Conservation (phyloP, 2,797 vertebrate genomes). For the Hybognathus amarus region DNA sequence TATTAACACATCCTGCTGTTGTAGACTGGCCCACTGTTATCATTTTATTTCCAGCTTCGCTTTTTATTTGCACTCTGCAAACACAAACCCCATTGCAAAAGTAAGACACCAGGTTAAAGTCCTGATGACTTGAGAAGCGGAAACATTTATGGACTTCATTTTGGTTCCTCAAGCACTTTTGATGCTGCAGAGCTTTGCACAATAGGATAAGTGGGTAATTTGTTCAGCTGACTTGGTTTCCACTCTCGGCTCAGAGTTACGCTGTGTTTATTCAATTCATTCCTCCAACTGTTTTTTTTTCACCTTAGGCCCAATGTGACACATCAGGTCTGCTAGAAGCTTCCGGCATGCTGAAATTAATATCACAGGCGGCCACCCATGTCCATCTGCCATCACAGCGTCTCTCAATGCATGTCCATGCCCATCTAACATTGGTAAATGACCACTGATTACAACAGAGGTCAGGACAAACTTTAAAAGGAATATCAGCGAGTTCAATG, state of each 20-base stretch:
- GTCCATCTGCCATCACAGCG: slow-evolving; percentile 47
- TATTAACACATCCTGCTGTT: slow-evolving; percentile 11
- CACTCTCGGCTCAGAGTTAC: slow-evolving; percentile 34
- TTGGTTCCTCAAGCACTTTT: slow-evolving; percentile 45
- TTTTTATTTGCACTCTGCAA: slow-evolving; percentile 23
- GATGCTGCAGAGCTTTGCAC: slow-evolving; percentile 51
- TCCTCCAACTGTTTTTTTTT: slow-evolving; percentile 51
- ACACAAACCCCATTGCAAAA: slow-evolving; percentile 8
- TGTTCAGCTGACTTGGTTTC: slow-evolving; percentile 56
- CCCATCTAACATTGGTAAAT: background rate
- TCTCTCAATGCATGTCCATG: slow-evolving; percentile 8
- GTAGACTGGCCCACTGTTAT: slow-evolving; percentile 1
- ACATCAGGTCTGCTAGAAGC: slow-evolving; percentile 48
- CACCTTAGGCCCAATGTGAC: slow-evolving; percentile 50
- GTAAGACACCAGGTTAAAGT: slow-evolving; percentile 28
- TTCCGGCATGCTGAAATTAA: slow-evolving; percentile 54
- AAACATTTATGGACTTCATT: slow-evolving; percentile 42
- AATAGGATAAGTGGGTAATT: slow-evolving; percentile 45
- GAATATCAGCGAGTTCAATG: background rate
- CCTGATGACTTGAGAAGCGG: slow-evolving; percentile 20
- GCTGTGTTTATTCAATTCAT: slow-evolving; percentile 57
- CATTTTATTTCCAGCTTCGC: slow-evolving; percentile 45
- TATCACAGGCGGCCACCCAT: slow-evolving; percentile 46
- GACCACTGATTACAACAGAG: slow-evolving; percentile 18
- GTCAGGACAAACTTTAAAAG: background rate